These are phyloP conservation scores for Tinea pellionella DNA, from an alignment of 2,888 invertebrate genomes.

Conservation along the genomic window DNA sequence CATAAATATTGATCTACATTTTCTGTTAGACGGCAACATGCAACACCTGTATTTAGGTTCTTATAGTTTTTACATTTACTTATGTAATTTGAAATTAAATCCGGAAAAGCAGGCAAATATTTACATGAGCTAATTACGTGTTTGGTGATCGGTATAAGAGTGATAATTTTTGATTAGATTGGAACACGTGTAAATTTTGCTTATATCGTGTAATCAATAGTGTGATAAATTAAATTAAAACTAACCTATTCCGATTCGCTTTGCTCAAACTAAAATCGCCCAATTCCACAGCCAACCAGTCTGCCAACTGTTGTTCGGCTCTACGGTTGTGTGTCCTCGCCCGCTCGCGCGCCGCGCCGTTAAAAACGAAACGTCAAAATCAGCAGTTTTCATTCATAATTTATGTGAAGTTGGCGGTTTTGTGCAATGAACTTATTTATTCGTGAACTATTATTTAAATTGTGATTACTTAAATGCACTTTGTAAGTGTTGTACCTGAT, in stretches of 20 bases:
- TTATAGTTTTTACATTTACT: too few relatives aligned
- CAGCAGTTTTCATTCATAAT: not conserved
- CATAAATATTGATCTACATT: constrained; percentile 29
- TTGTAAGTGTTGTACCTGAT: not conserved
- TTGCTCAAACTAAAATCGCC: not conserved
- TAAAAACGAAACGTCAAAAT: constrained; percentile 11
- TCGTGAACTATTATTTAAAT: not conserved
- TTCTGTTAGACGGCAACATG: not conserved
- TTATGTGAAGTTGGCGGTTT: constrained; percentile 2
- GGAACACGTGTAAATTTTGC: not conserved
- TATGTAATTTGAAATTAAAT: too few relatives aligned
- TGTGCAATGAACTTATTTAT: not conserved
- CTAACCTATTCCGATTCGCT: not conserved
- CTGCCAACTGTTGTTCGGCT: constrained; percentile 43
- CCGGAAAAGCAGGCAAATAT: too few relatives aligned
- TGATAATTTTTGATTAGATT: not conserved
- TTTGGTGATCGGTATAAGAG: too few relatives aligned
- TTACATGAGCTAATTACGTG: too few relatives aligned
- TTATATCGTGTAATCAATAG: not conserved
- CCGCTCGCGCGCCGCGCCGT: not conserved
- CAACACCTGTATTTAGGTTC: not conserved
- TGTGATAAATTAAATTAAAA: not conserved
- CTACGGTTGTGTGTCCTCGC: constrained; percentile 21
- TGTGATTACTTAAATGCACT: not conserved
- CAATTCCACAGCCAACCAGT: constrained; percentile 24